phyloP scores from a whole-genome alignment of 2,797 vertebrate species.

The Sibirionetta formosa region DNA sequence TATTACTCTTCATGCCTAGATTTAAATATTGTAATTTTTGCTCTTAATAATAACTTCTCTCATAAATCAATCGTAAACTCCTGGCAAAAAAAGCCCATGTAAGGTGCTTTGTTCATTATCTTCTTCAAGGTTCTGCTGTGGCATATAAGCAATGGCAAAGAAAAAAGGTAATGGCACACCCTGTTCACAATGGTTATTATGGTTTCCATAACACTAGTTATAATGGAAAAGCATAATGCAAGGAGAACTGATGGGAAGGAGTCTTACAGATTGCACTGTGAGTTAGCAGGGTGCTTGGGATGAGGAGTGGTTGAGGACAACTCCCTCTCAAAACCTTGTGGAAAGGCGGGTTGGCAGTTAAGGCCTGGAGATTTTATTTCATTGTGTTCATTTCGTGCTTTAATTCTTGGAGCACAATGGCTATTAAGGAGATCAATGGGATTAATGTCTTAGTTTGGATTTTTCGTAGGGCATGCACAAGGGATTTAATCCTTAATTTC shows the following conservation, averaged over 20 bases:
- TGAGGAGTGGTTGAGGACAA: not conserved
- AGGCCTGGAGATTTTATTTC: not conserved
- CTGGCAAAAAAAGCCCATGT: too few species aligned
- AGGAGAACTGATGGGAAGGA: not conserved
- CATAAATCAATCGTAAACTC: not conserved
- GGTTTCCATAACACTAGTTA: not conserved
- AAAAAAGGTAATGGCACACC: not conserved
- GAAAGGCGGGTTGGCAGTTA: not conserved
- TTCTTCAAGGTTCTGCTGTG: not conserved
- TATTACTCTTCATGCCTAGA: not conserved
- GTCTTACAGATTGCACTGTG: not conserved
- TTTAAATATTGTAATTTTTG: not conserved
- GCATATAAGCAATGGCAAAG: not conserved
- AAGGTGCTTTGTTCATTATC: not conserved
- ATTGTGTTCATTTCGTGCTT: not conserved
- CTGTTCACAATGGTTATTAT: not conserved
- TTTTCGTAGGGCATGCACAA: not conserved
- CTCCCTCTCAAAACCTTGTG: not conserved
- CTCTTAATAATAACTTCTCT: not conserved
- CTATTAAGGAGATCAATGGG: not conserved
- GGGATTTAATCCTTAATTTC: not conserved
- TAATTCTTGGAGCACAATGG: not conserved
- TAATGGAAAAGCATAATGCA: not conserved
- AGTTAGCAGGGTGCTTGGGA: not conserved
- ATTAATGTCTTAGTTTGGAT: not conserved